A percentile compares a stretch with the other conserved stretches of the same genome.
Conservation (phyloP, 2,888 invertebrate genomes). For the Lobophora halterata region DNA sequence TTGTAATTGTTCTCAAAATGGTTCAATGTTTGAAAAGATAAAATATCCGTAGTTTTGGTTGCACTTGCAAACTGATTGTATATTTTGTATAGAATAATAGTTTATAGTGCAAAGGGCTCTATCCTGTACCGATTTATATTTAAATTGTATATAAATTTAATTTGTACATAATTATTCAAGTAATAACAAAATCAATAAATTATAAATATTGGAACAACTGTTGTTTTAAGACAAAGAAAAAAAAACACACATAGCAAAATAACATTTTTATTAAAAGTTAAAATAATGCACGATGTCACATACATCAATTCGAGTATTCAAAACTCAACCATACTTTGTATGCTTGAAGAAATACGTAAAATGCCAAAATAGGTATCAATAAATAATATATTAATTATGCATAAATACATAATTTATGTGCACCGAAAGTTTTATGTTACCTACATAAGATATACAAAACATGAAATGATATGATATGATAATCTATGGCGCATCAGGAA, state of each 20-base stretch:
- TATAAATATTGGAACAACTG: constrained; percentile 33
- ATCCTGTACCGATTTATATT: constrained; percentile 39
- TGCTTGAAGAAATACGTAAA: constrained; percentile 19
- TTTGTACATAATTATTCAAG: constrained; percentile 70
- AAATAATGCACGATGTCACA: constrained; percentile 23
- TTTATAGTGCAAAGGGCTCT: constrained; percentile 27
- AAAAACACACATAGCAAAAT: constrained; percentile 28
- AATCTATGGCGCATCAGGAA: constrained; percentile 29
- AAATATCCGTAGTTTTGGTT: constrained; percentile 1
- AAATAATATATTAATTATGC: constrained; percentile 18
- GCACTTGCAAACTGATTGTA: constrained; percentile 11
- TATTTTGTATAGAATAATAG: constrained; percentile 20
- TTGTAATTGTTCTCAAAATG: constrained; percentile 1
- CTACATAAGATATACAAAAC: constrained; percentile 7
- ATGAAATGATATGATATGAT: constrained; percentile 16
- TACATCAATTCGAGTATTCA: constrained; percentile 18
- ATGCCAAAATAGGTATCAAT: constrained; percentile 22
- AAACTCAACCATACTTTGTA: constrained; percentile 20
- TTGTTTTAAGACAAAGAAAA: background rate
- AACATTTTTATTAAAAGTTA: constrained; percentile 33
- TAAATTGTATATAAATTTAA: constrained; percentile 57
- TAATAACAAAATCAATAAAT: constrained; percentile 67
- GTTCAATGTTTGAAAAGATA: constrained; percentile 2
- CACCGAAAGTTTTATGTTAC: constrained; percentile 14
- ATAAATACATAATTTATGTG: constrained; percentile 24